phyloP scores from a whole-genome alignment of 2,113 vertebrate species.

The Miniopterus natalensis region DNA sequence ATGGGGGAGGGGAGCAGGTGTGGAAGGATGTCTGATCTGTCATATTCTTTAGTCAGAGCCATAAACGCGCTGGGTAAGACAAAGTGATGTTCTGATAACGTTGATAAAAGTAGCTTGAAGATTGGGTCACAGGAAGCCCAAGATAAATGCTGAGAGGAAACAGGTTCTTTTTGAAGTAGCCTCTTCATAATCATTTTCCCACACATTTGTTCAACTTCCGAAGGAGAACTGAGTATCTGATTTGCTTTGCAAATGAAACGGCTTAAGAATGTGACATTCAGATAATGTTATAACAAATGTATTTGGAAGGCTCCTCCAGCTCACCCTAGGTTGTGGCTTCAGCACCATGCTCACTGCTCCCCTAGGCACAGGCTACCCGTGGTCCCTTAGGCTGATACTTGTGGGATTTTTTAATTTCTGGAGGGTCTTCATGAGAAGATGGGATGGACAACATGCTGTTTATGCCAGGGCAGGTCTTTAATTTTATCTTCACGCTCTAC shows the following conservation, averaged over 20 bases:
- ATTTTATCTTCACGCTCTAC: neutral
- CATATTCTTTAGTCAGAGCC: slow-evolving; percentile 71
- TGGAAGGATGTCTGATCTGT: slow-evolving; percentile 76
- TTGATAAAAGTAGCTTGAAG: slow-evolving; percentile 78
- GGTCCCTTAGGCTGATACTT: too few species aligned
- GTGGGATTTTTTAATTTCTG: neutral
- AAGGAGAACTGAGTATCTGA: slow-evolving; percentile 74
- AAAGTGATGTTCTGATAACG: slow-evolving; percentile 81
- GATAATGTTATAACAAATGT: neutral
- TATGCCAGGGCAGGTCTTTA: neutral
- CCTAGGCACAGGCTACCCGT: neutral
- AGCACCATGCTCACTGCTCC: neutral
- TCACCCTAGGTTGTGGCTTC: neutral
- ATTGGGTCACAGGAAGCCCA: slow-evolving; percentile 83
- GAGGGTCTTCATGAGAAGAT: neutral
- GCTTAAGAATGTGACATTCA: slow-evolving; percentile 58
- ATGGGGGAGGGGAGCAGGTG: slow-evolving; percentile 77
- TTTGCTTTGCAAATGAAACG: slow-evolving; percentile 82
- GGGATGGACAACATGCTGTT: neutral
- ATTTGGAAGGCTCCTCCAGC: slow-evolving; percentile 8
- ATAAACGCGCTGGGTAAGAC: slow-evolving; percentile 67
- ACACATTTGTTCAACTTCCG: slow-evolving; percentile 80
- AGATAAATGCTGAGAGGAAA: slow-evolving; percentile 81
- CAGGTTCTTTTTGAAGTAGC: slow-evolving; percentile 83
- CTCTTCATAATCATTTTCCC: slow-evolving; percentile 83